Base-by-base conservation (phyloP, 1,140 invertebrate genomes). In the Euwallacea fornicatus region DNA sequence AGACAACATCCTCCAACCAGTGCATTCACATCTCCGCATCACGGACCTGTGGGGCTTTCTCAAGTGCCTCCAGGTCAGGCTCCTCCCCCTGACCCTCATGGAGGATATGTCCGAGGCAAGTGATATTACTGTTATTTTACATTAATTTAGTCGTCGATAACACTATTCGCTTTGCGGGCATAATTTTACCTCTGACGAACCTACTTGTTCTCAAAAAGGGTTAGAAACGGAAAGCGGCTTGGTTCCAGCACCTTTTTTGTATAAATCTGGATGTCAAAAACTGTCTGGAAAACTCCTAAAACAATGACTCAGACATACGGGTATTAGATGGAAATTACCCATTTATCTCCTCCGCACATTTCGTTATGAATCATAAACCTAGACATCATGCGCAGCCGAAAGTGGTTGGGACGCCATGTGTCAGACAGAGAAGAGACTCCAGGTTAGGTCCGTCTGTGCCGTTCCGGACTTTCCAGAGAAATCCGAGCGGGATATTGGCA, bases 391-490 rank as follows among this genome's bases (percentile, higher is more conserved):
- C 64, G 64, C 64, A 58, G n/a, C 53, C 9, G 41, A 43, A n/a
- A 55, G 21, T 33, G 21, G 21, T 33, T 33, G 21, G 21, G 21
- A 33, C 53, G 47, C 62, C 62, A 41, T 50, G 47, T 13, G 47
- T 16, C 21, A 42, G n/a, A 33, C n/a, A 65, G 16, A 53, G 21
- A 53, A 53, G 62, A 53, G 42, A 50, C 42, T 63, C 61, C 61
- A 42, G 21, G 21, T 33, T 33, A 33, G 21, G 13, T 65, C 47
- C 64, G 33, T 42, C 54, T 56, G 54, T 43, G 54, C 41, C 54
- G 54, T 66, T 66, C 50, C 64, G 64, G 64, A 43, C 64, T 66
- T 66, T 66, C 64, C 54, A 66, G 64, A 66, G 64, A 66, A 56
- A 66, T 66, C 53, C 53, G 42, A 33, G 21, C 21, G 21, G 21